Base-by-base conservation (phyloP, 2,113 vertebrate species). In the Elachura formosa region DNA sequence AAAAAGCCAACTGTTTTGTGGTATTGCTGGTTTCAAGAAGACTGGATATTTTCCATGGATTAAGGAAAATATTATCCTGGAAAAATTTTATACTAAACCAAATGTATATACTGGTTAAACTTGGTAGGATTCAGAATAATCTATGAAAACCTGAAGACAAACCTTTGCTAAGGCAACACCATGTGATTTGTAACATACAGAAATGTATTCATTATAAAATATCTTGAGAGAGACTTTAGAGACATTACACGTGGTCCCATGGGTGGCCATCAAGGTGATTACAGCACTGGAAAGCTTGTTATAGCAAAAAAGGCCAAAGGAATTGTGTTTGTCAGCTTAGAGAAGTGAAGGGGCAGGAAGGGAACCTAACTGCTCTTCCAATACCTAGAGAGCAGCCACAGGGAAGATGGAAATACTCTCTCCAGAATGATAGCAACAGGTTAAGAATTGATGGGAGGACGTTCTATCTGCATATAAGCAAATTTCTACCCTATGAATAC, bases 1-100 rank as follows among this genome's bases (percentile, higher is more conserved):
- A 94, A 91, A 89, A 87, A 96, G 89, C 96, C 93, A 94, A 81
- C 22, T 28, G 92, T 71, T 73, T 76, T 96, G 97, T 82, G 91
- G 96, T 95, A 93, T 93, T 19, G 10, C 10, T 24, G n/a, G 73
- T 43, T 93, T 94, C 31, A 69, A 67, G 64, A 55, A 54, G 51
- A 84, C 84, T 93, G 95, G 84, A 46, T 40, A 83, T 78, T 49
- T 96, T 96, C 93, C 71, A 54, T 41, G 76, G 59, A 92, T 80
- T 92, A 84, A 58, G 29, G 45, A 36, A n/a, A n/a, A n/a, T n/a
- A n/a, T n/a, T n/a, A n/a, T n/a, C n/a, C 62, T 79, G 54, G 74
- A 90, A 69, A 66, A 49, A 31, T 45, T 91, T 96, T 94, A 87
- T 77, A 54, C 36, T 25, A 83, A 97, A 71, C 73, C 86, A 83